Conservation (phyloP, 2,888 invertebrate genomes). For the Habroteleia sp. region DNA sequence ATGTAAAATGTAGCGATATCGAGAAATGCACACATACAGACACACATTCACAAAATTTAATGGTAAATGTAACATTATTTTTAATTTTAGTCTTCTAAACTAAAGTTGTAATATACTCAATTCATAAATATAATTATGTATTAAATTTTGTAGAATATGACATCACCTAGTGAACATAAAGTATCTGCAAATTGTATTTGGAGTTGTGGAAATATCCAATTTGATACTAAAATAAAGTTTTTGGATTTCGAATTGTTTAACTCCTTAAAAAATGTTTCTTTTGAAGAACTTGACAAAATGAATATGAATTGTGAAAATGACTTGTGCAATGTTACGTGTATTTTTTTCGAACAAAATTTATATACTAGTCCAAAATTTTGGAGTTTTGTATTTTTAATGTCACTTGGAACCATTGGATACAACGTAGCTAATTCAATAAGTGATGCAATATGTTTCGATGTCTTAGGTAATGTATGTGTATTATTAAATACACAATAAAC, state of each 20-base stretch:
- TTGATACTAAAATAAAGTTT: constrained; percentile 65
- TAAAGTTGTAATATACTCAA: background rate
- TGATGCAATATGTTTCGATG: constrained; percentile 95
- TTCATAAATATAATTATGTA: constrained; percentile 1
- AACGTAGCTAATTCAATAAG: constrained; percentile 93
- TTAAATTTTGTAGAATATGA: constrained; percentile 5
- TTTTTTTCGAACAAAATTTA: constrained; percentile 76
- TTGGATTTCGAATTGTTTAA: constrained; percentile 37
- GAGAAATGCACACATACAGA: too few relatives aligned
- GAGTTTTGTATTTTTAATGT: constrained; percentile 87
- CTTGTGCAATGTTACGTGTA: constrained; percentile 66
- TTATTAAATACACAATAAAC: too few relatives aligned
- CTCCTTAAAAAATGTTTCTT: constrained; percentile 64
- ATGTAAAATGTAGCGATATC: constrained; percentile 63
- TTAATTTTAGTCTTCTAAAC: background rate
- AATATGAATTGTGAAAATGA: background rate
- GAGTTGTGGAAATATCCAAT: constrained; percentile 67
- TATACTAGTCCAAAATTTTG: constrained; percentile 86
- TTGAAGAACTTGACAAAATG: constrained; percentile 16
- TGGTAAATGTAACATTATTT: constrained; percentile 28
- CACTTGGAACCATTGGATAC: constrained; percentile 89
- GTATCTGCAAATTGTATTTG: constrained; percentile 67
- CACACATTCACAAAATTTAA: too few relatives aligned
- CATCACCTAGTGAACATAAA: background rate
- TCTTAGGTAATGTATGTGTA: too few relatives aligned